Base-by-base conservation (phyloP, 2,888 invertebrate species). In the Hypomecis atomaria region DNA sequence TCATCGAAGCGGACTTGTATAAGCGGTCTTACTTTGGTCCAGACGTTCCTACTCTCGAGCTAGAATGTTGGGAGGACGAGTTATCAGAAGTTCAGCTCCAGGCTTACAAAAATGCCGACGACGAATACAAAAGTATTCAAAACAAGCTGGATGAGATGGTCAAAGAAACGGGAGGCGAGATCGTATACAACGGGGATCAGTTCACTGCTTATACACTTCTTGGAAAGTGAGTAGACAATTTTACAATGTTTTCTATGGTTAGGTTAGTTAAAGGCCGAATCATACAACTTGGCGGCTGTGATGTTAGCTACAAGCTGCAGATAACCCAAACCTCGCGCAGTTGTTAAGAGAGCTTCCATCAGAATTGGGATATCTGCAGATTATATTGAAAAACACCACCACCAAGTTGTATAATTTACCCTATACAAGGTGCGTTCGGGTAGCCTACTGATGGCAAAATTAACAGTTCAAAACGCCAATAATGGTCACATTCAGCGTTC, bases 21-120 rank as follows among this genome's bases (percentile, higher is more conserved):
- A 92, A 91, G 69, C 85, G 91, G 5, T 84, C 89, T 0, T 93
- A 93, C 72, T 93, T 90, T 57, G 93, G 93, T 5, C 93, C 93
- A n/a, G 93, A 92, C 74, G 86, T 92, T 3, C 93, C 92, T 0
- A 93, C 94, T 0, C 84, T 96, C 53, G 94, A 95, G 64, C 90
- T 97, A 79, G 96, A 96, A 72, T 96, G 95, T 78, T 95, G 94
- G 93, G 94, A 95, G 43, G 97, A 97, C 66, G 95, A 95, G 48
- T 87, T 96, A 0, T 94, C 95, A 0, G 94, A 95, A 57, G 94
- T 91, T 1, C 96, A 96, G 81, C 79, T 94, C 13, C 93, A 94
- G 49, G 94, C 94, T 0, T 94, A 94, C 71, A 94, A 94, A 70
- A 94, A 94, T 83, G 94, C 94, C 7, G 94, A 95, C 69, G 94